Conservation (phyloP, 2,113 vertebrate genomes). For the Egretta garzetta region DNA sequence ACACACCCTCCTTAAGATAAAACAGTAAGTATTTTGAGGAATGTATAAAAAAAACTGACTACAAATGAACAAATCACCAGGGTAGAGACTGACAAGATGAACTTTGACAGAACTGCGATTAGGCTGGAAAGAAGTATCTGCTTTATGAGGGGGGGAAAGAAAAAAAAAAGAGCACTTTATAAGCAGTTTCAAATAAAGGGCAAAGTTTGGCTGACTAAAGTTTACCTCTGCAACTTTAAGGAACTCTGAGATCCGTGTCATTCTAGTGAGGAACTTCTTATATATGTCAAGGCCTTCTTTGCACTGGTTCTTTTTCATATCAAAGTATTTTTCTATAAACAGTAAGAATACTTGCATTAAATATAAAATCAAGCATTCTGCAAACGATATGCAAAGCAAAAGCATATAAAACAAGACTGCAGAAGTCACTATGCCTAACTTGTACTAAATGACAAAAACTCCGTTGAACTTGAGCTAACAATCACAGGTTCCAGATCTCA, state of each 20-base stretch:
- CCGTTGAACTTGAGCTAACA: not conserved
- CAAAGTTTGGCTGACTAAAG: not conserved
- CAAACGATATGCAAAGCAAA: not conserved
- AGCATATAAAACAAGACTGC: not conserved
- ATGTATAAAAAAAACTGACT: no score
- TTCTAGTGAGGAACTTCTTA: conserved; percentile 98
- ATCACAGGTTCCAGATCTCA: not conserved
- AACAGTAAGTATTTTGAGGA: not conserved
- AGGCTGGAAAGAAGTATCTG: not conserved
- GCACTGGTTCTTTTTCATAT: conserved; percentile 99
- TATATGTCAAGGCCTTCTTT: conserved; percentile 99
- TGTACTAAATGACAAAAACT: not conserved
- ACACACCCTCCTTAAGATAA: not conserved
- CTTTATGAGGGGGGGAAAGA: not conserved
- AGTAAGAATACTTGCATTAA: not conserved
- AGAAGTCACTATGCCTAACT: not conserved
- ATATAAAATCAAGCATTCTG: not conserved
- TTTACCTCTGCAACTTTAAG: conserved; percentile 98
- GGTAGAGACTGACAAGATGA: not conserved
- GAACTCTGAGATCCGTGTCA: conserved; percentile 98
- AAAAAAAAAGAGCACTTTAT: not conserved
- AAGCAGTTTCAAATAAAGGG: not conserved
- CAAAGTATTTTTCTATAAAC: conserved; percentile 95
- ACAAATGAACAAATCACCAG: not conserved
- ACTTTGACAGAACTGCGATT: not conserved